Conservation (phyloP, 2,113 vertebrate genomes). For the Taurulus bubalis region DNA sequence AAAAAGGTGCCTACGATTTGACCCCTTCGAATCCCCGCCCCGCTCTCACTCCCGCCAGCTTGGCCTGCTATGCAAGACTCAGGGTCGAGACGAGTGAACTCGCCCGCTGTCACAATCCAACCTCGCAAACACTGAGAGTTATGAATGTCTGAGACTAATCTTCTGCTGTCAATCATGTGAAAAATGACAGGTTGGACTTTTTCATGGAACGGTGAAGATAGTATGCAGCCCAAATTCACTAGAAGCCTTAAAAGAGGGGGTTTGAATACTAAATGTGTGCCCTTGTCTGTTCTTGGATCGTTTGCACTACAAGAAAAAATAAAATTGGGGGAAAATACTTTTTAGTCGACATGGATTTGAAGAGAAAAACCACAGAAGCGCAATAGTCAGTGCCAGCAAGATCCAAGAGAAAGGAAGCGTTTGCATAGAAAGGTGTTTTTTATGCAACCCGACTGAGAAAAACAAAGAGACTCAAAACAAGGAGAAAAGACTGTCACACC, state of each 20-base stretch:
- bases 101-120: conserved; percentile 61
- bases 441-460: conserved; percentile 77
- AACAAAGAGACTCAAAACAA: conserved; percentile 55
- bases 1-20: conserved; percentile 81
- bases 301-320: conserved; percentile 75
- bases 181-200: conserved; percentile 65
- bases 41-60: conserved; percentile 73
- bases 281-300: conserved; percentile 80
- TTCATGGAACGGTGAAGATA: conserved; percentile 74
- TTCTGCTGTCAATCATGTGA: conserved; percentile 74
- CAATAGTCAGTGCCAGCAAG: conserved; percentile 72
- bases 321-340: conserved; percentile 31
- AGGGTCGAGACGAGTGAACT: conserved; percentile 67
- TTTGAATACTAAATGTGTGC: conserved; percentile 72
- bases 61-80: conserved; percentile 86
- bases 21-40: conserved; percentile 28
- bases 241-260: conserved; percentile 82
- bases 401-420: conserved; percentile 73
- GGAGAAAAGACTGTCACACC: conserved; percentile 79
- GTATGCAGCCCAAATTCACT: conserved; percentile 84
- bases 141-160: conserved; percentile 79
- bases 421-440: conserved; percentile 65
- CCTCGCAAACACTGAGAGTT: conserved; percentile 65
- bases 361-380: conserved; percentile 57
- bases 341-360: conserved; percentile 67